Conservation (phyloP, 2,113 vertebrate genomes). For the Mus pahari region DNA sequence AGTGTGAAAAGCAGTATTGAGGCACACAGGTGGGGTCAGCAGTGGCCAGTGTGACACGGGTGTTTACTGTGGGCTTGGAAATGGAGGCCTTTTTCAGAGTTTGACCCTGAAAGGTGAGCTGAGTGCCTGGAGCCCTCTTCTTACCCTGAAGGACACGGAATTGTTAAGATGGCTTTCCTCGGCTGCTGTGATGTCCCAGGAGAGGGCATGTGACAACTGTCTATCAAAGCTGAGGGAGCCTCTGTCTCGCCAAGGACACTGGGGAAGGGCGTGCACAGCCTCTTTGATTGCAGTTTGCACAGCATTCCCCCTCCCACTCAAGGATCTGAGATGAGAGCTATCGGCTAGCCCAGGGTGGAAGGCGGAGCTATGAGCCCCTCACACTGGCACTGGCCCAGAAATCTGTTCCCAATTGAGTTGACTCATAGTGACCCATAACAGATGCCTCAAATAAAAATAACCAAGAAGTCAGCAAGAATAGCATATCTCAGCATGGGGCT, state of each 20-base stretch:
- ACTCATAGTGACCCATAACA: constrained; percentile 12
- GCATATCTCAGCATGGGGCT: not conserved
- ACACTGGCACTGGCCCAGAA: constrained; percentile 31
- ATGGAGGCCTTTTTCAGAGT: not conserved
- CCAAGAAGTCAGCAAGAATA: constrained; percentile 20
- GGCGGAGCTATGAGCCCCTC: not conserved
- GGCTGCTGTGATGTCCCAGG: not conserved
- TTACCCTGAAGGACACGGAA: not conserved
- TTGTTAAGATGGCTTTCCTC: not conserved
- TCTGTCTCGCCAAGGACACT: not conserved
- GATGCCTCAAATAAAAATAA: constrained; percentile 61
- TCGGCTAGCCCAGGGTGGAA: not conserved
- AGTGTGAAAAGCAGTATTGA: fast-evolving
- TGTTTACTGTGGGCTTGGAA: not conserved
- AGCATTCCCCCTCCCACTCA: no score
- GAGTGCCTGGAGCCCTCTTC: not conserved
- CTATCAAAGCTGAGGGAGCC: not conserved
- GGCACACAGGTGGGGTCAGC: no score
- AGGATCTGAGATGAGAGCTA: not conserved
- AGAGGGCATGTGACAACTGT: not conserved
- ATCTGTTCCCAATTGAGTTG: not conserved
- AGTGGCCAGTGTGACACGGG: not conserved
- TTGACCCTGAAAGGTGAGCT: not conserved
- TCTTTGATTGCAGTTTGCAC: not conserved
- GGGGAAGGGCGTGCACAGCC: not conserved